A percentile compares a stretch with the other conserved stretches of the same genome.
Conservation (phyloP, 2,797 vertebrate genomes). For the Anguilla marmorata region DNA sequence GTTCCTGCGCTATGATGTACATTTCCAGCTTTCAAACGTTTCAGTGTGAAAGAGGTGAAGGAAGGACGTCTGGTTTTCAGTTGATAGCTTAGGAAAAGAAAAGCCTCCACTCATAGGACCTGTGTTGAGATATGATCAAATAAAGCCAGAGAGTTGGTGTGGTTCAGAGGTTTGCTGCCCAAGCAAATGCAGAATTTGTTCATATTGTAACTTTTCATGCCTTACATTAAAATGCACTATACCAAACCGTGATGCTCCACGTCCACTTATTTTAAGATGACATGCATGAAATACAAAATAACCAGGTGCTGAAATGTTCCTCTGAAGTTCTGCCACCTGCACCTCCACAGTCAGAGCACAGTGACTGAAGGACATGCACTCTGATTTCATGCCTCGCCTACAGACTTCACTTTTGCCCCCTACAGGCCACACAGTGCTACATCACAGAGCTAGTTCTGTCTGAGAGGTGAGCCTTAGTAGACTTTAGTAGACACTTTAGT, state of each 20-base stretch:
- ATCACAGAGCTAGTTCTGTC: not conserved
- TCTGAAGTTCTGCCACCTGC: not conserved
- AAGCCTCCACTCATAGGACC: not conserved
- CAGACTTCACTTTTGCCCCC: not conserved
- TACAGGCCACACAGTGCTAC: not conserved
- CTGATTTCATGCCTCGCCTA: not conserved
- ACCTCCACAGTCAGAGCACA: not conserved
- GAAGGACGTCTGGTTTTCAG: not conserved
- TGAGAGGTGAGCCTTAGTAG: not conserved
- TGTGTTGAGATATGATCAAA: not conserved
- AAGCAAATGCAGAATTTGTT: conserved; percentile 6
- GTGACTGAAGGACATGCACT: not conserved
- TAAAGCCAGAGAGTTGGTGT: not conserved
- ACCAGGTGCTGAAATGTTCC: too few relatives aligned
- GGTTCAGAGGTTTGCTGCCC: not conserved
- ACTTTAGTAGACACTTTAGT: too few relatives aligned
- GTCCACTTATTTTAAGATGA: conserved; percentile 1
- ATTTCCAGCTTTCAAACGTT: not conserved
- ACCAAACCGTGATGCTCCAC: not conserved
- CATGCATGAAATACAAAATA: not conserved
- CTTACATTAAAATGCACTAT: not conserved
- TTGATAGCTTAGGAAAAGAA: not conserved
- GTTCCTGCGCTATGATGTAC: not conserved
- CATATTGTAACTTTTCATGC: conserved; percentile 12
- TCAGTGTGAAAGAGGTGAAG: not conserved